A percentile compares a stretch with the other conserved stretches of the same genome.
Evolutionary conservation across 2,797 vertebrate species (phyloP).

Genomic region (Cyclopterus lumpus): DNA sequence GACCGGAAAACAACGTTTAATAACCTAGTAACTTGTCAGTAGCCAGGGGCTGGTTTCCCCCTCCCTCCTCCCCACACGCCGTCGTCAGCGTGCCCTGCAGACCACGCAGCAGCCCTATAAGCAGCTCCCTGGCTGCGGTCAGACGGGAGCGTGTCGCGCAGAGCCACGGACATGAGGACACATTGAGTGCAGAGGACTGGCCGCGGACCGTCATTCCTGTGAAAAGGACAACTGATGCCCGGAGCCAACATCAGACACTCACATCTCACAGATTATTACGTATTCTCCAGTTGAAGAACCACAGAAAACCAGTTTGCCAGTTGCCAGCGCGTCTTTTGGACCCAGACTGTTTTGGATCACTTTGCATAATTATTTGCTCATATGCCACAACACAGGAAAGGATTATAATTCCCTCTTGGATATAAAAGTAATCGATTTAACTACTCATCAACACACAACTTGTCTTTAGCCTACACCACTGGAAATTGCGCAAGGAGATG

Average conservation of each 20-base stretch:
- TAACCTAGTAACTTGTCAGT: background rate
- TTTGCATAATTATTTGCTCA: background rate
- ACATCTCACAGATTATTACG: background rate
- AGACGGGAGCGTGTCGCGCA: conserved; percentile 83
- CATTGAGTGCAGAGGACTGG: conserved; percentile 23
- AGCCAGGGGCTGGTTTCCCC: conserved; percentile 65
- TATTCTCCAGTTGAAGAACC: background rate
- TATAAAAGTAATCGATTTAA: conserved; percentile 3
- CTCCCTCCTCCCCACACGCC: conserved; percentile 86
- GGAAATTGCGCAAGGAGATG: conserved; percentile 87
- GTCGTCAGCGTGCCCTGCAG: conserved; percentile 89
- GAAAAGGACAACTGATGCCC: conserved; percentile 1
- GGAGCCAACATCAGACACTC: background rate
- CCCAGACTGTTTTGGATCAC: conserved; percentile 1
- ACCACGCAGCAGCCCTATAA: conserved; percentile 86
- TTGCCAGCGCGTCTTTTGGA: conserved; percentile 6
- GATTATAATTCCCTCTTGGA: conserved; percentile 30
- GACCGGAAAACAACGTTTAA: conserved; percentile 16
- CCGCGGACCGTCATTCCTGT: conserved; percentile 7
- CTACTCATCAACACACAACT: conserved; percentile 3
- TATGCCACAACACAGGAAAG: background rate
- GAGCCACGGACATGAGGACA: conserved; percentile 18
- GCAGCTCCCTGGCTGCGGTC: conserved; percentile 83
- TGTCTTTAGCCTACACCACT: conserved; percentile 27
- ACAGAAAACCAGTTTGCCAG: background rate